phyloP scores from a whole-genome alignment of 2,113 vertebrate genomes.

The Bambusicola thoracicus region DNA sequence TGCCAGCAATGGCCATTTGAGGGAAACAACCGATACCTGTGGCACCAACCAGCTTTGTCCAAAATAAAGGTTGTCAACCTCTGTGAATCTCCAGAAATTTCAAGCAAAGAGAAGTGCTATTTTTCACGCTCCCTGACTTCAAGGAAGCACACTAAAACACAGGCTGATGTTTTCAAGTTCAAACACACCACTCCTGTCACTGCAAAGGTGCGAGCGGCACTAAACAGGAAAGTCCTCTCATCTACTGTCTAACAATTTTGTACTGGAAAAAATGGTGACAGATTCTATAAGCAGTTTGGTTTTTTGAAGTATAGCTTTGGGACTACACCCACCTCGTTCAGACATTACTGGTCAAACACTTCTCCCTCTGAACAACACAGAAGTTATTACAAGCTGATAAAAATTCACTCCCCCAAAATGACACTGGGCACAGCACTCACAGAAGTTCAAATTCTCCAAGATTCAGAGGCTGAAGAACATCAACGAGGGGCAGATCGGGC shows the following conservation, averaged over 20 bases:
- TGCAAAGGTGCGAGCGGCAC: constrained; percentile 21
- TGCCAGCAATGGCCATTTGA: background rate
- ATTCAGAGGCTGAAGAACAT: accelerated
- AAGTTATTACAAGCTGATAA: accelerated
- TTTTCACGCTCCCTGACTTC: constrained; percentile 55
- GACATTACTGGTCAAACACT: accelerated
- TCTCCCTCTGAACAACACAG: background rate
- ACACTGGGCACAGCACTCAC: background rate
- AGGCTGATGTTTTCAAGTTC: constrained; percentile 57
- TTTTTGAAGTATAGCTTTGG: background rate
- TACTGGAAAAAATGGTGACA: background rate
- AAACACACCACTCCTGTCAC: constrained; percentile 30
- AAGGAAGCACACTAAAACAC: background rate
- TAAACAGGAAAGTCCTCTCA: background rate
- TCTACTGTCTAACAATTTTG: background rate
- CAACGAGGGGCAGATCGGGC: background rate
- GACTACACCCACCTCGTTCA: background rate
- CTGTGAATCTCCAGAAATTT: background rate
- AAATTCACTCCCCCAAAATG: background rate
- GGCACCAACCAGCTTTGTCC: background rate
- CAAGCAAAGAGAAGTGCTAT: background rate
- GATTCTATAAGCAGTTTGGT: background rate
- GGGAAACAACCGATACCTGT: background rate
- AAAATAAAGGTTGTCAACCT: background rate
- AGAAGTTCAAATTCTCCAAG: background rate